Conservation (phyloP, 2,113 vertebrate species). For the Vidua macroura region DNA sequence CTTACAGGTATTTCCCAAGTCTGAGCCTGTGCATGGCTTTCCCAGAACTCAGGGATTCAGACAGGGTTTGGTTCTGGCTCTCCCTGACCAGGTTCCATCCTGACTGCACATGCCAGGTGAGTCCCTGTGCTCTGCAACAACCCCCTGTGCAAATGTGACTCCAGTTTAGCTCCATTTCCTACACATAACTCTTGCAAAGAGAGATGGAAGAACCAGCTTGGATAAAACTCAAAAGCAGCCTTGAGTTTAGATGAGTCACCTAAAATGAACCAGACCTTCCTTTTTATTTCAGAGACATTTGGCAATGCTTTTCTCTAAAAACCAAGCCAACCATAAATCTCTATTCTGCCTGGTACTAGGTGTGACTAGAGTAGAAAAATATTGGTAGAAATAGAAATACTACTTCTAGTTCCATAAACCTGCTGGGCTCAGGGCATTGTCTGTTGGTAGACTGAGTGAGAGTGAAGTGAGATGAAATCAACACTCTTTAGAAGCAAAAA, state of each 20-base stretch:
- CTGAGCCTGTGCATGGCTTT: neutral
- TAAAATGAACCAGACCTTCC: neutral
- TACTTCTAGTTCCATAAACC: neutral
- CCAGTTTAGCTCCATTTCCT: neutral
- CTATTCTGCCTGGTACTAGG: neutral
- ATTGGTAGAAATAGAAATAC: neutral
- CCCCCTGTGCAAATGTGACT: neutral
- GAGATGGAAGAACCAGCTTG: neutral
- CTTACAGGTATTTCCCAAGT: neutral
- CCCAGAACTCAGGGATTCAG: neutral
- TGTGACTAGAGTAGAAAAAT: neutral
- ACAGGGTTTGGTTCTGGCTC: neutral
- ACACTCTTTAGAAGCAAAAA: neutral
- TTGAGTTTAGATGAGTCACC: neutral
- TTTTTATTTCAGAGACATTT: neutral
- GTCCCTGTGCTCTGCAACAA: neutral
- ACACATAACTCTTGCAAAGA: neutral
- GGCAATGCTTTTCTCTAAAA: neutral
- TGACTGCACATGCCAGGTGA: neutral
- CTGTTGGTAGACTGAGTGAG: neutral
- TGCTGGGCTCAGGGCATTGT: neutral
- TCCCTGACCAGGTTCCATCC: neutral
- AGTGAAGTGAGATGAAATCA: neutral
- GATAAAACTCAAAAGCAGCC: conserved; percentile 15
- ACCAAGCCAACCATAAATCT: neutral